Evolutionary conservation across 1,140 invertebrate genomes (phyloP), one percentile per base, ranked within the genome.

Genomic region (Oryzaephilus surinamensis): DNA sequence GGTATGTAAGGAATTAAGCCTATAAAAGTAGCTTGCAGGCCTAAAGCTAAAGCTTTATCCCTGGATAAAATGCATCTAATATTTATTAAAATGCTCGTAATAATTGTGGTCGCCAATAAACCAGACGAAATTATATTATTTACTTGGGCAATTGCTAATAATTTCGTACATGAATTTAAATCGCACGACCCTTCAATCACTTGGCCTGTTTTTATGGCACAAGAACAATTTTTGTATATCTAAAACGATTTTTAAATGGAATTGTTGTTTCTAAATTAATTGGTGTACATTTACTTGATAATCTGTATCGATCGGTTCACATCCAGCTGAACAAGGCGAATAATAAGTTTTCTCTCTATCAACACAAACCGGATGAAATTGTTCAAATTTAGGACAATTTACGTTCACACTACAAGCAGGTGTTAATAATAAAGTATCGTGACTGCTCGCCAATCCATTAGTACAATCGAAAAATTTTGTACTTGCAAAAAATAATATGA

Each of bases 321-420:
- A 84, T 10, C 80, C 81, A 18, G 81, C 81, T 44, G 76, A 74
- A 55, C 81, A 84, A 6, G 80, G 72, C 6, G 73, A 79, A 49
- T 77, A 81, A 57, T 73, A 82, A 0, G 73, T 78, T 6, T 61
- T 51, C 1, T 49, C 60, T 24, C n/a, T n/a, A n/a, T 58, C 59
- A 6, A 74, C 67, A 50, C 81, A 84, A 8, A 84, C 67, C 1
- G 81, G 81, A 32, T 71, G 65, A 46, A 82, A 83, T 34, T 67
- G 36, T 35, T 12, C 12, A n/a, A n/a, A n/a, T n/a, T n/a, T n/a
- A n/a, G n/a, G n/a, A n/a, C n/a, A n/a, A n/a, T n/a, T n/a, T n/a
- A n/a, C n/a, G n/a, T n/a, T n/a, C n/a, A n/a, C n/a, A n/a, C n/a
- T n/a, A n/a, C n/a, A n/a, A n/a, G n/a, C n/a, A n/a, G n/a, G n/a